Evolutionary conservation across 2,888 invertebrate species (phyloP).

Genomic region (Melieria crassipennis): DNA sequence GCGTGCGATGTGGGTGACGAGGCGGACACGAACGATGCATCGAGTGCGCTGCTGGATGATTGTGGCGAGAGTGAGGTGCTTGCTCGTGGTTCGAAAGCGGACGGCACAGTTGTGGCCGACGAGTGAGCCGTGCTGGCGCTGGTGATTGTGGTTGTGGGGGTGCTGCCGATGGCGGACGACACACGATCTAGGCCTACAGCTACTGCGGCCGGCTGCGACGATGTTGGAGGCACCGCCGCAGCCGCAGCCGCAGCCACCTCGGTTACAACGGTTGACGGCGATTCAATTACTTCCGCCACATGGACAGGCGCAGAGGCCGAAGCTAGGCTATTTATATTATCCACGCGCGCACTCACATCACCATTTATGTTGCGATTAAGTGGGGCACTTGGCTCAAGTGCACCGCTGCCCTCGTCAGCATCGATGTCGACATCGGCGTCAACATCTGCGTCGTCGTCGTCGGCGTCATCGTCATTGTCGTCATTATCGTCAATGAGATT

Average conservation of each 20-base stretch:
- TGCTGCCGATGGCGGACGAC: no score
- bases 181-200: no score
- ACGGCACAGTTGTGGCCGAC: no score
- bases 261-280: slow-evolving; percentile 27
- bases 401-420: background rate
- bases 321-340: background rate
- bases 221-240: slow-evolving; percentile 25
- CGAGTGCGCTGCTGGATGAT: no score
- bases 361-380: background rate
- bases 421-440: slow-evolving; percentile 22
- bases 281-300: slow-evolving; percentile 40
- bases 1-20: background rate
- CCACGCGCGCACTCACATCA: background rate
- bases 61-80: no score
- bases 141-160: no score
- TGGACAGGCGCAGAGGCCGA: slow-evolving; percentile 23
- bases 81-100: no score
- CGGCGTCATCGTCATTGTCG: slow-evolving; percentile 26
- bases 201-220: background rate
- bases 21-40: no score
- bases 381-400: slow-evolving; percentile 10
- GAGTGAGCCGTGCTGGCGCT: no score
- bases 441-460: slow-evolving; percentile 4
- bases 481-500: slow-evolving; percentile 3
- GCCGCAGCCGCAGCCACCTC: slow-evolving; percentile 22